These are phyloP conservation scores for Caenorhabditis sp. DNA, from an alignment of 2,888 invertebrate genomes.

Conservation along the genomic window DNA sequence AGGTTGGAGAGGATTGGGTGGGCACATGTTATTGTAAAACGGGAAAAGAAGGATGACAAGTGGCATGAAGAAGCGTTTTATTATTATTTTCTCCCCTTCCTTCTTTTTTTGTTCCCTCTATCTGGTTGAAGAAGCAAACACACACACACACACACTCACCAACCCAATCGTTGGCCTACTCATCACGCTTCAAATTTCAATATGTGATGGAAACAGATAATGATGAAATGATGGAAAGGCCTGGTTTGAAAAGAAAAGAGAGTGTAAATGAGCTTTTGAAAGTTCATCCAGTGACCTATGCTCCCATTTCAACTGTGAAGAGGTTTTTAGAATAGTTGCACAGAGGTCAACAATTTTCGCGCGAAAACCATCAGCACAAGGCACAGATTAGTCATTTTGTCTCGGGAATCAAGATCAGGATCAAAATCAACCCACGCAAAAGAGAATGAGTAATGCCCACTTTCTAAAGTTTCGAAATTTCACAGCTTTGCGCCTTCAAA, in stretches of 20 bases:
- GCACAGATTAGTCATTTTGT: neutral
- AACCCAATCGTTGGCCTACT: neutral
- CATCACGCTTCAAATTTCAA: no score
- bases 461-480: neutral
- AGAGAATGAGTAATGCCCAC: no score
- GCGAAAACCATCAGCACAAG: no score
- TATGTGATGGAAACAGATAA: no score
- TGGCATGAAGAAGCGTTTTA: conserved; percentile 52
- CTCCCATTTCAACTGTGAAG: no score
- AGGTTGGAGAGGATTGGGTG: conserved; percentile 11
- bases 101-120: conserved; percentile 28
- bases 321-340: no score
- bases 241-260: no score
- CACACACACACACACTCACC: neutral
- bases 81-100: conserved; percentile 43
- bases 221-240: no score
- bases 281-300: no score
- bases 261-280: no score
- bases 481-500: no score
- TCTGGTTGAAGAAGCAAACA: conserved; percentile 50
- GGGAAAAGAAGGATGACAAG: conserved; percentile 44
- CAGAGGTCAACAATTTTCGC: no score
- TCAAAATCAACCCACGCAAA: neutral
- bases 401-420: neutral
- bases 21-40: conserved; percentile 55